Conservation (phyloP, 2,113 vertebrate species). For the Festucalex cinctus region DNA sequence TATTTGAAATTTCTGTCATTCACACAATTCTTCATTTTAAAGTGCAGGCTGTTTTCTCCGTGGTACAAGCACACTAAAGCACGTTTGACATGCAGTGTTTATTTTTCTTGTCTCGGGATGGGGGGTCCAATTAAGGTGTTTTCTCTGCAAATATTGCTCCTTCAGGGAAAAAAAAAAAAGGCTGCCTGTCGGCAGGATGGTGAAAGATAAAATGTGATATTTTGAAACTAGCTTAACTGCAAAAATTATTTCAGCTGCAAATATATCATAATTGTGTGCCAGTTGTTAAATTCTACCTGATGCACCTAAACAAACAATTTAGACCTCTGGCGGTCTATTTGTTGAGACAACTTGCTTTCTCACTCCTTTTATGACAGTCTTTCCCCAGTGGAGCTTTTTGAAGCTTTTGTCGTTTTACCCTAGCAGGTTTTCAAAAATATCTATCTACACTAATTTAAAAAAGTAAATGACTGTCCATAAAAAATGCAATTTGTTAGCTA, state of each 20-base stretch:
- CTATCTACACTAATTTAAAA: not conserved
- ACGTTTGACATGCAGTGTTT: constrained; percentile 22
- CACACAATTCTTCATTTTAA: not conserved
- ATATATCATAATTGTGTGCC: constrained; percentile 1
- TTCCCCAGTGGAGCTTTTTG: not conserved
- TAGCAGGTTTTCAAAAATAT: too few relatives aligned
- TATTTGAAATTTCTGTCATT: not conserved
- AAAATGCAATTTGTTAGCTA: not conserved
- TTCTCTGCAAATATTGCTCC: constrained; percentile 48
- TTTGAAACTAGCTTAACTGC: not conserved
- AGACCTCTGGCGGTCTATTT: not conserved
- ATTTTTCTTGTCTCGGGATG: constrained; percentile 38
- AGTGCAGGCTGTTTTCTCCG: not conserved
- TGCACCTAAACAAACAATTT: not conserved
- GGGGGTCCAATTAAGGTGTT: constrained; percentile 28
- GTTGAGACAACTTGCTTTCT: not conserved
- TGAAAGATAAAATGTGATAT: not conserved
- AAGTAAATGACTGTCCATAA: not conserved
- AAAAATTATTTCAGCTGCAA: not conserved
- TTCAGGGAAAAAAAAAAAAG: constrained; percentile 6
- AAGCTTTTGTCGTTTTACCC: not conserved
- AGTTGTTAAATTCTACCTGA: not conserved
- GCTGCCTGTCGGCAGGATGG: not conserved
- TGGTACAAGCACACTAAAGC: not conserved
- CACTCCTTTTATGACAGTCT: not conserved